Conservation (phyloP, 2,797 vertebrate species). For the Malurus splendens region DNA sequence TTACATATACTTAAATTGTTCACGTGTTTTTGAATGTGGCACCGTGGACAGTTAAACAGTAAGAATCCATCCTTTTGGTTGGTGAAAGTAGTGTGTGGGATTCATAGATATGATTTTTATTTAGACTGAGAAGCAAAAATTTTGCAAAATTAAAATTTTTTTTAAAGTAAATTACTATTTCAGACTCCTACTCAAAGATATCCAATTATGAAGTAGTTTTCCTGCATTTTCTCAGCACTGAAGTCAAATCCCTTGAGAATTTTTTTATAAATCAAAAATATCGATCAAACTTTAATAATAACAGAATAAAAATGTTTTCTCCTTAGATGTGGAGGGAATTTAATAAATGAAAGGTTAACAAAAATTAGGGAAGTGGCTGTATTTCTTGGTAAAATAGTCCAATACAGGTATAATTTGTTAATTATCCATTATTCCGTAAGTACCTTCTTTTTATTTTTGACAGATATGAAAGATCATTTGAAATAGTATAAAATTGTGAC, state of each 20-base stretch:
- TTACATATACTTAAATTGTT: not conserved
- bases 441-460: not conserved
- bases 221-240: constrained; percentile 21
- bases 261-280: constrained; percentile 34
- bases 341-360: not conserved
- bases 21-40: not conserved
- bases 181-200: constrained; percentile 50
- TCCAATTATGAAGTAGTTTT: constrained; percentile 35
- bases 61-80: not conserved
- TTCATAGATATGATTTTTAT: not conserved
- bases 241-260: constrained; percentile 10
- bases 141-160: constrained; percentile 17
- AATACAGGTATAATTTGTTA: not conserved
- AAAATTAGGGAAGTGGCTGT: not conserved
- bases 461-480: not conserved
- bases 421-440: not conserved
- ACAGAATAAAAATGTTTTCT: constrained; percentile 3
- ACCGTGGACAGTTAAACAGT: not conserved
- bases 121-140: constrained; percentile 26
- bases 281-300: constrained; percentile 25
- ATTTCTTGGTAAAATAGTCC: not conserved
- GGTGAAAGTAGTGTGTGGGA: not conserved
- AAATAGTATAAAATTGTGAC: not conserved
- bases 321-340: not conserved
- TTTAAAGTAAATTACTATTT: not conserved